These are phyloP conservation scores for Phyllotreta striolata DNA, from an alignment of 2,888 invertebrate species.

Conservation along the genomic window DNA sequence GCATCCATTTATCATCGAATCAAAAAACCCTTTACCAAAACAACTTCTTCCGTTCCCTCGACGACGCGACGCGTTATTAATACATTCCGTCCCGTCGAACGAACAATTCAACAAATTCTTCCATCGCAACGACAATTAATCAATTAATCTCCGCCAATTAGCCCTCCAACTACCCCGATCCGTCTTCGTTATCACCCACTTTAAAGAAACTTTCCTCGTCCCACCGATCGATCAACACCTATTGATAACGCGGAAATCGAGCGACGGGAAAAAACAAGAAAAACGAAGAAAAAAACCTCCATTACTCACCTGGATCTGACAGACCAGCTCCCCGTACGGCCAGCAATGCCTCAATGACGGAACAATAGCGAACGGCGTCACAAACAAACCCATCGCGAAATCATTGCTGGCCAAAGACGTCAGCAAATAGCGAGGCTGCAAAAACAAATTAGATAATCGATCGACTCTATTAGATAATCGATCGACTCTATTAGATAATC, in stretches of 20 bases:
- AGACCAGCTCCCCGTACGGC: conserved; percentile 90
- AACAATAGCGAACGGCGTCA: conserved; percentile 85
- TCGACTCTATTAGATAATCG: background rate
- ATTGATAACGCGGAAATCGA: too few species aligned
- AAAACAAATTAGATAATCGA: conserved; percentile 39
- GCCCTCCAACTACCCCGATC: too few species aligned
- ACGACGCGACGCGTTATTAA: background rate
- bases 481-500: too few species aligned
- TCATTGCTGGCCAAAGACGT: conserved; percentile 89
- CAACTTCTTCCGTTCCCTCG: too few species aligned
- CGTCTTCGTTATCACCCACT: background rate
- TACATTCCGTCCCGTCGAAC: background rate
- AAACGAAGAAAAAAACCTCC: conserved; percentile 1
- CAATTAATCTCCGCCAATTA: too few species aligned
- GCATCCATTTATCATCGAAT: too few species aligned
- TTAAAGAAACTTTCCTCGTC: background rate
- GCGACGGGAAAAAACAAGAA: too few species aligned
- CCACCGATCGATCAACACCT: background rate
- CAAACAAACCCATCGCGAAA: conserved; percentile 84
- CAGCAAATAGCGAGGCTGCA: conserved; percentile 84
- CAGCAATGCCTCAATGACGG: conserved; percentile 85
- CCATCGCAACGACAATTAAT: background rate
- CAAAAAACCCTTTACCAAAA: too few species aligned
- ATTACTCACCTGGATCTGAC: conserved; percentile 83
- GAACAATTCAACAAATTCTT: background rate